phyloP scores from a whole-genome alignment of 2,797 vertebrate species.

The Danio jaintianensis region DNA sequence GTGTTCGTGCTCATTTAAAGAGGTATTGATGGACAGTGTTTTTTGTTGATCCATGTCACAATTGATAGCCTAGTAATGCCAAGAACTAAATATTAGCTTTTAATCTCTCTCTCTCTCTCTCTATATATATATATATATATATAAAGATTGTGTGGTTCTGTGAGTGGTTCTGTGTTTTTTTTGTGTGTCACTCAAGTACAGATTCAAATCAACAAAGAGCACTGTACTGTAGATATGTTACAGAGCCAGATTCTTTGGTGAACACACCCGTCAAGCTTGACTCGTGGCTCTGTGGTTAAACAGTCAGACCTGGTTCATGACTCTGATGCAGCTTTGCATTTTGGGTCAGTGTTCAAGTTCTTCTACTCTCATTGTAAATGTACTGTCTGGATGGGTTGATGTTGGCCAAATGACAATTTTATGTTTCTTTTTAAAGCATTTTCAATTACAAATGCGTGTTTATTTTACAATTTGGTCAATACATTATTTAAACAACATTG shows the following conservation, averaged over 20 bases:
- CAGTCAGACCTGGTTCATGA: slow-evolving; percentile 24
- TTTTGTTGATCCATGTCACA: neutral
- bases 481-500: slow-evolving; percentile 6
- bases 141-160: too few relatives aligned
- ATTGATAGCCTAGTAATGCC: too few relatives aligned
- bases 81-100: neutral
- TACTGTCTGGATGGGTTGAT: neutral
- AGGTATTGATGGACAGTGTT: neutral
- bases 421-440: neutral
- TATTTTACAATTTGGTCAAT: neutral
- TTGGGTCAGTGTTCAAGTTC: neutral
- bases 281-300: neutral
- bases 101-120: too few relatives aligned
- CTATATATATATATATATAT: neutral
- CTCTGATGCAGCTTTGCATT: neutral
- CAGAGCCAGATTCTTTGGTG: slow-evolving; percentile 17
- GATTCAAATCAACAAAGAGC: neutral
- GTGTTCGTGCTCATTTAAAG: neutral
- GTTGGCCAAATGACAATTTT: neutral
- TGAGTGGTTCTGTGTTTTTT: neutral
- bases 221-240: neutral
- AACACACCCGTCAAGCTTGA: neutral
- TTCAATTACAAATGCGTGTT: neutral
- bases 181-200: neutral
- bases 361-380: neutral